Evolutionary conservation across 2,113 vertebrate species (phyloP), one percentile per base, ranked within the genome.

Genomic region (Ophiodon elongatus): DNA sequence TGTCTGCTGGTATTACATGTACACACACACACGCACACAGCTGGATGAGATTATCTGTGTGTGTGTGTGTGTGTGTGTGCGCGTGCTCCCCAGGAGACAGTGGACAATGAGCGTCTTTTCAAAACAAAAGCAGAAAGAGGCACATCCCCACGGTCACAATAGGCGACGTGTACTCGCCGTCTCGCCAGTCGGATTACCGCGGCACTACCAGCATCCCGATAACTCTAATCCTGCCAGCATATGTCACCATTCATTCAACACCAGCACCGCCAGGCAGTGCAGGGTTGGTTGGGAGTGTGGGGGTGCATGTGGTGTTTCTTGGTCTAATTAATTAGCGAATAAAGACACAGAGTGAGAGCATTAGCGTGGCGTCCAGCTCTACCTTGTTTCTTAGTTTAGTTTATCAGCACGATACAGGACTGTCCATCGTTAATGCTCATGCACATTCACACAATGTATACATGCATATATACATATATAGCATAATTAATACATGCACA

Each of bases 371-470:
- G 15, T 75, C 73, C 79, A 5, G 81, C 37, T 79, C 71, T 45
- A 83, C 29, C 68, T 60, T 65, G 79, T 69, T 23, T 52, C 54
- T 23, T 27, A 1, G 64, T 76, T 80, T 27, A 29, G 29, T 94
- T 94, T 94, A 95, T 95, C 94, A 89, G 90, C 67, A 33, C 79
- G 79, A 92, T 92, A 88, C 93, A 94, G 94, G 85, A 93, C 91
- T 89, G 87, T 77, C 86, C 80, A 62, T 84, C 76, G 76, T 89
- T 88, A 87, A 86, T 7, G 17, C 73, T 10, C 68, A 60, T 73
- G 72, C 64, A 79, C 72, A 33, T 8, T 5, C 2, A 59, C 50
- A 79, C 69, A 59, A 33, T 29, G 21, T 19, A 62, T 4, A 78
- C 9, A 47, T 33, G 76, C 52, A 73, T 33, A 33, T 17, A 19